Evolutionary conservation across 2,888 invertebrate species (phyloP).

Genomic region (Andricus curvator): DNA sequence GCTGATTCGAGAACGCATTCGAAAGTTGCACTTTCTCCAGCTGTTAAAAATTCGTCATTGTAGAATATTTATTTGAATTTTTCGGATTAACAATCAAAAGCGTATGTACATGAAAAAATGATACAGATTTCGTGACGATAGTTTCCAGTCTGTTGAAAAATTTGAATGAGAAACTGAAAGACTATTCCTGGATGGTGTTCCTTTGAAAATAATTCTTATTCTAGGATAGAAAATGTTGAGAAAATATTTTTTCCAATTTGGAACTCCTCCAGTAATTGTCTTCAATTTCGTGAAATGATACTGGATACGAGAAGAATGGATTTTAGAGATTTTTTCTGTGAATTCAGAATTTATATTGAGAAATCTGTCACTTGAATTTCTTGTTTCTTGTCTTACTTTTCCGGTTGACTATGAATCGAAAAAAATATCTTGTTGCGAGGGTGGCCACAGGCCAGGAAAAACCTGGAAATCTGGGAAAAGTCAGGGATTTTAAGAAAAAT

Average conservation of each 20-base stretch:
- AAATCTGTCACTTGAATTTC: slow-evolving; percentile 1
- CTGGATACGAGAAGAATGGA: not conserved
- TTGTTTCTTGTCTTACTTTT: not conserved
- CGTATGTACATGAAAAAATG: slow-evolving; percentile 28
- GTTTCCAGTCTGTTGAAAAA: slow-evolving; percentile 5
- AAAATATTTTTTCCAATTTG: not conserved
- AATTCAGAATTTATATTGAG: not conserved
- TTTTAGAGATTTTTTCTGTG: not conserved
- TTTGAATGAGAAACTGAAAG: not conserved
- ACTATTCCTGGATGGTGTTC: not conserved
- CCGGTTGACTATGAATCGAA: no score
- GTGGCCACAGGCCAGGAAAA: no score
- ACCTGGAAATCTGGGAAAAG: no score
- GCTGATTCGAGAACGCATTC: slow-evolving; percentile 86
- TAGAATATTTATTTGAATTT: slow-evolving; percentile 9
- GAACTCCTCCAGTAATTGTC: not conserved
- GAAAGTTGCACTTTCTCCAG: slow-evolving; percentile 90
- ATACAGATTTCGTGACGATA: slow-evolving; percentile 13
- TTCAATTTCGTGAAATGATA: not conserved
- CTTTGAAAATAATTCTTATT: not conserved
- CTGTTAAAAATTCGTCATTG: slow-evolving; percentile 78
- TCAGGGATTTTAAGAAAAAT: no score
- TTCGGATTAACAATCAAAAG: slow-evolving; percentile 8
- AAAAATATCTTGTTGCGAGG: not conserved
- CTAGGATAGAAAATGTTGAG: no score